Percentiles rank a stretch among this genome's conserved stretches.
Conservation (phyloP, 2,888 invertebrate species). For the Tuta absoluta region DNA sequence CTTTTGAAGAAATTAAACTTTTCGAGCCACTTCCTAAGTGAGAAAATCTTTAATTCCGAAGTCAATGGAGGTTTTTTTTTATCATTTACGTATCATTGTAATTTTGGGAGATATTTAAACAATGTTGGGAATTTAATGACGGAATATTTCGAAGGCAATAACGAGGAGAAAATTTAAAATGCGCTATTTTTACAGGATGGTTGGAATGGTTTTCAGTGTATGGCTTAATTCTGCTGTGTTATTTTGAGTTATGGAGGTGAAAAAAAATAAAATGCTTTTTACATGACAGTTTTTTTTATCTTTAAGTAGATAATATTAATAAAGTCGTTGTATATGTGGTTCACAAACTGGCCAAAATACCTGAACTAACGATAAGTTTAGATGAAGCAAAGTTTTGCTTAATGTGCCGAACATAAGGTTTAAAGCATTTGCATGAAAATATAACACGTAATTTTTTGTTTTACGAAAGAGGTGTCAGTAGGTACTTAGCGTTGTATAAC, state of each 20-base stretch:
- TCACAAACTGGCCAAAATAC: too few relatives aligned
- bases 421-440: too few relatives aligned
- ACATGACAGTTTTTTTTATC: too few relatives aligned
- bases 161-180: neutral
- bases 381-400: too few relatives aligned
- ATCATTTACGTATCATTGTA: constrained; percentile 9
- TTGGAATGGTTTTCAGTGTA: neutral
- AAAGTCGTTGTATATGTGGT: too few relatives aligned
- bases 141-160: constrained; percentile 12
- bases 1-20: constrained; percentile 37
- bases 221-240: neutral
- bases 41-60: constrained; percentile 25
- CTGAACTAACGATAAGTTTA: too few relatives aligned
- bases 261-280: too few relatives aligned
- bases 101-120: constrained; percentile 12
- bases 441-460: too few relatives aligned
- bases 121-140: constrained; percentile 1
- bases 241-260: neutral
- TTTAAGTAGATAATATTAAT: too few relatives aligned
- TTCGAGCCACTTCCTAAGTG: constrained; percentile 32
- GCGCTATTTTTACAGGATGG: neutral
- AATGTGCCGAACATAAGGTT: too few relatives aligned
- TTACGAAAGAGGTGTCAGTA: too few relatives aligned
- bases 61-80: constrained; percentile 15
- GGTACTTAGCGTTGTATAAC: too few relatives aligned